A percentile compares a stretch with the other conserved stretches of the same genome.
These are phyloP conservation scores for Popillia japonica DNA, from an alignment of 1,140 invertebrate genomes.

Conservation along the genomic window DNA sequence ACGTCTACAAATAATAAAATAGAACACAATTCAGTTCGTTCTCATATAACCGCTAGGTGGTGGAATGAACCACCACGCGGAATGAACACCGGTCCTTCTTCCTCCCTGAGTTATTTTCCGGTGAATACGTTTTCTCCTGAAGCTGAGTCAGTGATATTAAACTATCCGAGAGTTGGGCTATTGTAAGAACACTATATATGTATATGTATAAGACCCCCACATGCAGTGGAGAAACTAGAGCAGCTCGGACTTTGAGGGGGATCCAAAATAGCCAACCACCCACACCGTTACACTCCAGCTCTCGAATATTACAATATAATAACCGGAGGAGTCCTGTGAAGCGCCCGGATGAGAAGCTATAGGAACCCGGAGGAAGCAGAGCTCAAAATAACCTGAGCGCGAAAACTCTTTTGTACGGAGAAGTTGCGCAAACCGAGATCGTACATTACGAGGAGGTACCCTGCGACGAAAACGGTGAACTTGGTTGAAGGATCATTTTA, in stretches of 20 bases:
- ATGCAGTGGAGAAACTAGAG: neutral
- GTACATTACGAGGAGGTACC: neutral
- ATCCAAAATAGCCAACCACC: neutral
- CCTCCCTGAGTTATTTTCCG: constrained; percentile 4
- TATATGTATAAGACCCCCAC: neutral
- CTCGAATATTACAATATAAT: constrained; percentile 8
- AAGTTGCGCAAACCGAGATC: neutral
- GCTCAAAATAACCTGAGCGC: neutral
- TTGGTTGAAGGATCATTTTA: too few relatives aligned
- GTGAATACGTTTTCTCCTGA: neutral
- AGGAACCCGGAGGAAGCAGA: neutral
- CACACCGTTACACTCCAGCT: neutral
- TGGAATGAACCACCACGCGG: neutral
- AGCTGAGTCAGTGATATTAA: constrained; percentile 33
- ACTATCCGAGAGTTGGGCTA: constrained; percentile 1
- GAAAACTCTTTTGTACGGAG: neutral
- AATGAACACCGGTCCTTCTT: neutral
- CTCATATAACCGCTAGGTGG: neutral
- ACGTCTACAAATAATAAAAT: neutral
- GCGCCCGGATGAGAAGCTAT: neutral
- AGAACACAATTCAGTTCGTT: neutral
- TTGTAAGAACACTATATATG: neutral
- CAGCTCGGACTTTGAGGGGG: neutral
- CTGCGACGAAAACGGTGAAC: too few relatives aligned
- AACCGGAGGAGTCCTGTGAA: neutral